These are phyloP conservation scores for Mimumesa dahlbomi DNA, from an alignment of 2,888 invertebrate species.

Conservation along the genomic window DNA sequence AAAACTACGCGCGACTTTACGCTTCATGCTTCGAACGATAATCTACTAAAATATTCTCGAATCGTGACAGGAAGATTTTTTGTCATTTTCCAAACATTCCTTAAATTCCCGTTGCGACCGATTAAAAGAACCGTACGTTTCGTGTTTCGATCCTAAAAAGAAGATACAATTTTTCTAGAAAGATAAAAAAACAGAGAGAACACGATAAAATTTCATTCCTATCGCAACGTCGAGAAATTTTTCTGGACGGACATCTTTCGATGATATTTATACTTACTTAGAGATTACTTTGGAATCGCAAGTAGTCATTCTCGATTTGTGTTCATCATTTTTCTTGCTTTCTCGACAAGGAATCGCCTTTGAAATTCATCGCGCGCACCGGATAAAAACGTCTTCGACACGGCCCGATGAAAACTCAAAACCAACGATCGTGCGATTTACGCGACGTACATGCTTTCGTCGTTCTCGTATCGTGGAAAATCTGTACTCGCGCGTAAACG, in stretches of 20 bases:
- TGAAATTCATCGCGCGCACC: constrained; percentile 6
- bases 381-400: background rate
- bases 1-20: constrained; percentile 42
- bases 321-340: too few species aligned
- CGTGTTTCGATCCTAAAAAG: too few species aligned
- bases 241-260: constrained; percentile 59
- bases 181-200: background rate
- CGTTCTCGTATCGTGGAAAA: background rate
- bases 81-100: background rate
- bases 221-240: constrained; percentile 23
- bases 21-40: background rate
- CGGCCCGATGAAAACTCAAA: background rate
- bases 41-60: constrained; percentile 18
- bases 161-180: too few species aligned
- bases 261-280: constrained; percentile 43
- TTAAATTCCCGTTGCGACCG: too few species aligned
- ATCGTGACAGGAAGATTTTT: constrained; percentile 31
- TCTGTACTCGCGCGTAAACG: background rate
- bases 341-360: background rate
- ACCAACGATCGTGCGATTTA: background rate
- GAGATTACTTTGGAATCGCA: constrained; percentile 33
- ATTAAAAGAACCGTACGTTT: too few species aligned
- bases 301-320: constrained; percentile 7
- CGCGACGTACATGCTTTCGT: background rate
- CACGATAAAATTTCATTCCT: background rate